Conservation (phyloP, 2,797 vertebrate genomes). For the Amblyraja radiata region DNA sequence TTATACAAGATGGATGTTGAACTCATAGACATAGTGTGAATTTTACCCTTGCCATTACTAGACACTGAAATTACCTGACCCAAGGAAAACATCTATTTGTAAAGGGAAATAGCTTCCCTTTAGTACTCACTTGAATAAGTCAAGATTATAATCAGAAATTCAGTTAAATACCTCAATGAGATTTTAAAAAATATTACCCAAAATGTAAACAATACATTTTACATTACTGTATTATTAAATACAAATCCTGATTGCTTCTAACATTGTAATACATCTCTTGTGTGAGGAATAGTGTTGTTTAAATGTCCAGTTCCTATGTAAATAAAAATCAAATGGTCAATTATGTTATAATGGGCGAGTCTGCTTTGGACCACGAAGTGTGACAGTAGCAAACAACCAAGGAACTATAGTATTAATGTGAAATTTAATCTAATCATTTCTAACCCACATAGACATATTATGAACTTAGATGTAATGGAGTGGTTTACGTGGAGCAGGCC, state of each 20-base stretch:
- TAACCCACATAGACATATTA: not conserved
- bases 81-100: not conserved
- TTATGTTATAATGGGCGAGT: not conserved
- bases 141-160: no score
- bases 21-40: not conserved
- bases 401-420: not conserved
- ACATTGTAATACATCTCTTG: not conserved
- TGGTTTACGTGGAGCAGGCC: not conserved
- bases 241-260: not conserved
- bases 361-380: not conserved
- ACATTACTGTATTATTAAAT: not conserved
- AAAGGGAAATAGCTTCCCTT: constrained; percentile 5
- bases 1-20: not conserved
- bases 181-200: not conserved
- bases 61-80: not conserved
- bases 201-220: not conserved
- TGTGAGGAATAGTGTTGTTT: not conserved
- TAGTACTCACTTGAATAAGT: not conserved
- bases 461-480: not conserved
- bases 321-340: not conserved
- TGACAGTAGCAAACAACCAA: not conserved
- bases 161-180: not conserved
- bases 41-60: not conserved
- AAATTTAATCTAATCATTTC: not conserved
- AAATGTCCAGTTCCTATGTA: not conserved